Base-by-base conservation (phyloP, 2,797 vertebrate species). In the Telmatherina bonti region DNA sequence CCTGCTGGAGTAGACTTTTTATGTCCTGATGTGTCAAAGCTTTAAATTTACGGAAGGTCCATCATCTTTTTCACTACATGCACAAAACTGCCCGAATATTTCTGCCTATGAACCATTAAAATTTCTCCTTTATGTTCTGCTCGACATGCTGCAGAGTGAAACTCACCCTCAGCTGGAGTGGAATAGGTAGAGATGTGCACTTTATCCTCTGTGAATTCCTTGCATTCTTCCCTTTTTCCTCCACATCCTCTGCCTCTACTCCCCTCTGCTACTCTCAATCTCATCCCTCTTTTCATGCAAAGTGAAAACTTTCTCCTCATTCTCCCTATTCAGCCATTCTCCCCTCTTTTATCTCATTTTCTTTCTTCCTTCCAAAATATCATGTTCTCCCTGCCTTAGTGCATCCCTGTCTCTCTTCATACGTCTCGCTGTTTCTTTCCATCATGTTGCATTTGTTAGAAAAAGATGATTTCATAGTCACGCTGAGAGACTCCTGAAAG, bases 381-480 rank as follows among this genome's bases (percentile, higher is more conserved):
- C 18, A 33, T 31, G 18, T 7, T 26, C 33, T 57, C 20, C 18
- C 11, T 24, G 8, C 1, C 20, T 53, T 45, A 7, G 53, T 18
- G 2, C 43, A 36, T 35, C 27, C 9, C 0, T 4, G 35, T 24
- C 6, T 10, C 11, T 45, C 56, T 7, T 38, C 35, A 24, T n/a
- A 29, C 16, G 16, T 9, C 6, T 31, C 0, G 31, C 27, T 11
- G 24, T 12, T 22, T 41, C 20, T 29, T 29, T 53, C 15, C 43
- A 29, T 73, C 54, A 45, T 52, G 12, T 31, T 29, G 41, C 62
- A 75, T 73, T 82, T 85, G 36, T 60, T 49, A 27, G 56, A 62
- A 72, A 29, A 45, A 22, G 7, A 45, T 4, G 13, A 41, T 79
- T 74, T 75, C 61, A 16, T 43, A 52, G 67, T 63, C 58, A 43